A percentile compares a stretch with the other conserved stretches of the same genome.
Evolutionary conservation across 1,140 invertebrate species (phyloP).

Genomic region (Luehdorfia chinensis): DNA sequence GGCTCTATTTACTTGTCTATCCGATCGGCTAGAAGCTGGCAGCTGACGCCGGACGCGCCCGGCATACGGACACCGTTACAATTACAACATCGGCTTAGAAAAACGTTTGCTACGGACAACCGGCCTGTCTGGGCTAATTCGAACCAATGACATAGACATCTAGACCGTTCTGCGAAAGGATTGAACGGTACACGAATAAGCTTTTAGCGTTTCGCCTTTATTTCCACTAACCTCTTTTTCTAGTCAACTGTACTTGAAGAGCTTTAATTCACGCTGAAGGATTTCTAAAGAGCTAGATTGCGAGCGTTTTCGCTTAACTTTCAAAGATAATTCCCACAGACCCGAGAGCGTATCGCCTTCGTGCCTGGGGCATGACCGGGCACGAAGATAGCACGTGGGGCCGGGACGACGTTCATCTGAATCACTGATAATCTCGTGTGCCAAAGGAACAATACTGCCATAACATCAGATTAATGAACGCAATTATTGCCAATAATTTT

Average conservation of each 20-base stretch:
- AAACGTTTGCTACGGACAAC: slow-evolving; percentile 67
- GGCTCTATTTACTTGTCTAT: slow-evolving; percentile 74
- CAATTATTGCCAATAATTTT: slow-evolving; percentile 43
- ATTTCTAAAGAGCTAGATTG: slow-evolving; percentile 6
- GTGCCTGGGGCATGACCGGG: slow-evolving; percentile 51
- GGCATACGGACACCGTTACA: slow-evolving; percentile 69
- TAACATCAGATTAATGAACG: slow-evolving; percentile 52
- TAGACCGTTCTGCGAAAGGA: slow-evolving; percentile 45
- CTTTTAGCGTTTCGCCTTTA: slow-evolving; percentile 6
- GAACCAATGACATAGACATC: slow-evolving; percentile 37
- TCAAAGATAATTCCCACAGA: slow-evolving; percentile 45
- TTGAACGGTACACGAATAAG: slow-evolving; percentile 33
- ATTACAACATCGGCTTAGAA: slow-evolving; percentile 72
- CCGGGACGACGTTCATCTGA: slow-evolving; percentile 48
- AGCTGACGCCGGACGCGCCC: slow-evolving; percentile 67
- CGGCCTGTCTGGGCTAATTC: slow-evolving; percentile 40
- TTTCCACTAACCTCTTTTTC: slow-evolving; percentile 1
- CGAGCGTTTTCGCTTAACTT: slow-evolving; percentile 11
- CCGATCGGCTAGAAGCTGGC: slow-evolving; percentile 51
- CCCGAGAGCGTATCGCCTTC: slow-evolving; percentile 49
- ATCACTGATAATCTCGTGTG: slow-evolving; percentile 56
- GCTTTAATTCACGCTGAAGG: background rate
- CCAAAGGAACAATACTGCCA: slow-evolving; percentile 54
- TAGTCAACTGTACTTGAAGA: background rate
- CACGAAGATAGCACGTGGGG: slow-evolving; percentile 50